Conservation (phyloP, 2,113 vertebrate species). For the Isichthys henryi region DNA sequence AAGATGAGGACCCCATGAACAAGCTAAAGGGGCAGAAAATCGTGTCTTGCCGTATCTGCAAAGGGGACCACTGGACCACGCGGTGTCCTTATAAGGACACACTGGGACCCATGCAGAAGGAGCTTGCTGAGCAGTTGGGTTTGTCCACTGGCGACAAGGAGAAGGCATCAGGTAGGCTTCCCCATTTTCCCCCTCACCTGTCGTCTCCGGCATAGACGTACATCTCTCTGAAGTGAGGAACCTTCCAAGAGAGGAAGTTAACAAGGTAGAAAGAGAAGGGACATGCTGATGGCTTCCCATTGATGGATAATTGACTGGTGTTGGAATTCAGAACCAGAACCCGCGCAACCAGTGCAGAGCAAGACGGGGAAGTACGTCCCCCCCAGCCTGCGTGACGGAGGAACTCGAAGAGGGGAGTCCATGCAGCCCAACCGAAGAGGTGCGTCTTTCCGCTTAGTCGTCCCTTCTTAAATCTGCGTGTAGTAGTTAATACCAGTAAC, state of each 20-base stretch:
- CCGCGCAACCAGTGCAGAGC: constrained; percentile 72
- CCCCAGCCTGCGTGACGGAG: constrained; percentile 79
- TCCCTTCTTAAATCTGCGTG: not conserved
- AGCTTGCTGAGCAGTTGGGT: constrained; percentile 86
- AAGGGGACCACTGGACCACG: constrained; percentile 96
- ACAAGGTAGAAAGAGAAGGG: not conserved
- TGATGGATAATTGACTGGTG: not conserved
- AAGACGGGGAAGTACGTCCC: constrained; percentile 93
- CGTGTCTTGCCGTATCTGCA: constrained; percentile 92
- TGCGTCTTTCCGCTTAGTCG: constrained; percentile 24
- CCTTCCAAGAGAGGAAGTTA: not conserved
- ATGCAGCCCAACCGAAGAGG: constrained; percentile 94
- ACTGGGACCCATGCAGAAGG: constrained; percentile 94
- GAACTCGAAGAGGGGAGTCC: constrained; percentile 80
- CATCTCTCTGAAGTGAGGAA: not conserved
- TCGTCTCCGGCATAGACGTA: not conserved
- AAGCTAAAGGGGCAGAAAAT: constrained; percentile 97
- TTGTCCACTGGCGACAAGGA: constrained; percentile 84
- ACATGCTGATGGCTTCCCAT: not conserved
- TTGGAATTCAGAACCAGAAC: constrained; percentile 67
- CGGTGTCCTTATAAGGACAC: constrained; percentile 96
- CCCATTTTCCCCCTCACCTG: not conserved
- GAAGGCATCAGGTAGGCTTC: constrained; percentile 64
- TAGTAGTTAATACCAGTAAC: not conserved
- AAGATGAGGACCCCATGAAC: constrained; percentile 94